Evolutionary conservation across 2,888 invertebrate species (phyloP), one percentile per base, ranked within the genome.

Genomic region (Synanthedon vespiformis): DNA sequence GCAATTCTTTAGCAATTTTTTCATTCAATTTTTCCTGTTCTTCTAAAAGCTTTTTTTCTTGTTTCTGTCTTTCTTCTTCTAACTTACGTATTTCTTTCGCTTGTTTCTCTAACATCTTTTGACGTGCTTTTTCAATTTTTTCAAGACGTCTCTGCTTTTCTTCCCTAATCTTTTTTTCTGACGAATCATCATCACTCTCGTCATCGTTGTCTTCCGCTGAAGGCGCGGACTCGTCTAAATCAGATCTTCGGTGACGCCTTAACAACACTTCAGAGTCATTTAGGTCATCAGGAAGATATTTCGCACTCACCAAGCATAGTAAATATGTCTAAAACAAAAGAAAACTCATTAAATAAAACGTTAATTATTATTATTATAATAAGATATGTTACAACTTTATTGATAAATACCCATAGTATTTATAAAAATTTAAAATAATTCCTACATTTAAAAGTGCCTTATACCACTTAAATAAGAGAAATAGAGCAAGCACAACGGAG

Each of bases 241-340:
- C 63, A 53, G 71, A 70, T 62, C 73, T 67, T 54, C 64, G 65
- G 56, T 68, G 63, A 41, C 71, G 67, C 57, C 68, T 60, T 59
- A 72, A 60, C 52, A 74, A 59, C 50, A 63, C 60, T 53, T 61
- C 68, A 22, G 71, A 62, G 58, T 68, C 67, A 53, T 61, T 65
- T 59, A 57, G 53, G 61, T 84, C 80, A 58, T 78, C 66, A 13
- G 85, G 85, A 56, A 87, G 61, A 64, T 86, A 78, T 74, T 86
- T 86, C 64, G 87, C 84, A 61, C 77, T 77, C 53, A 70, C 80
- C 54, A 78, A 57, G 60, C 80, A 78, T 53, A 83, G 59, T 10
- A 34, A 34, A 68, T 79, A 77, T 55, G 77, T 71, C 87, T 87
- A 68, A 54, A 83, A 80, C 40, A 57, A 53, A 59, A 59, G 54